A percentile compares a stretch with the other conserved stretches of the same genome.
Conservation (phyloP, 2,113 vertebrate genomes). For the Piaya cayana region DNA sequence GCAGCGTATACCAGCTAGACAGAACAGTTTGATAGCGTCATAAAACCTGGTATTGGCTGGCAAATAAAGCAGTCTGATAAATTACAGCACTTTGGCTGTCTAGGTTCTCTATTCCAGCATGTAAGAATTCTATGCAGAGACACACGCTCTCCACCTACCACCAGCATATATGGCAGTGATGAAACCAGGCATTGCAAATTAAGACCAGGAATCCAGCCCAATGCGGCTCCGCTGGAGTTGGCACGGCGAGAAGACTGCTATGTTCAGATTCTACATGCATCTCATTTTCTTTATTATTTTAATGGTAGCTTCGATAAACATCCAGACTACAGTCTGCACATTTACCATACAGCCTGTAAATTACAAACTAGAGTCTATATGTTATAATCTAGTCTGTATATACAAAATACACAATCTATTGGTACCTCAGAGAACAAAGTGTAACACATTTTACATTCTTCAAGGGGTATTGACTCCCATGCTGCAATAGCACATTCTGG, state of each 20-base stretch:
- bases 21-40: background rate
- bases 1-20: background rate
- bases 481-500: background rate
- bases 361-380: background rate
- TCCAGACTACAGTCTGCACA: background rate
- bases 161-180: background rate
- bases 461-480: background rate
- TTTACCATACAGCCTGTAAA: background rate
- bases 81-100: background rate
- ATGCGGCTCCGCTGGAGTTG: background rate
- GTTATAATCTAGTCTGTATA: rapidly evolving
- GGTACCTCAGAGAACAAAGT: background rate
- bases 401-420: background rate
- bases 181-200: background rate
- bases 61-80: background rate
- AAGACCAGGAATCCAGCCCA: background rate
- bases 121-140: background rate
- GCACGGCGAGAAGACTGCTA: background rate
- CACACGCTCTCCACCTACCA: background rate
- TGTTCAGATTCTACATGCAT: background rate
- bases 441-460: background rate
- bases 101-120: background rate
- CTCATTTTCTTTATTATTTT: background rate
- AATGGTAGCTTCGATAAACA: background rate
- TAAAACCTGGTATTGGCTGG: background rate